These are phyloP conservation scores for Parazoanthus swiftii DNA, from an alignment of 92 coral and sea anemone genomes.

Conservation along the genomic window DNA sequence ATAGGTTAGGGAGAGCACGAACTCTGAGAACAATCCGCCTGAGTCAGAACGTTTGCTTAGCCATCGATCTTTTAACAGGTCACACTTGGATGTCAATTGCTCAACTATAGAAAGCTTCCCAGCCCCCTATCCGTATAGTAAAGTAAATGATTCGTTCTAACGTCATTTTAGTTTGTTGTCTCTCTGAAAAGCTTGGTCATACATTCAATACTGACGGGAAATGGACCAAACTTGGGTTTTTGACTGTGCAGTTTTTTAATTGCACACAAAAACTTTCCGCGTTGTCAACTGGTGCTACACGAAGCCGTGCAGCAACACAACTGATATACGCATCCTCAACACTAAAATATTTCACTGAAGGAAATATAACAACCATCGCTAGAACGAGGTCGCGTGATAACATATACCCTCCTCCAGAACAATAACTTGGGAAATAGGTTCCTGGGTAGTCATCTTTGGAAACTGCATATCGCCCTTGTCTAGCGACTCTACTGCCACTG, in stretches of 20 bases:
- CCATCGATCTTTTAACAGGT: too few relatives aligned
- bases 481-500: conserved; percentile 46
- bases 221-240: neutral
- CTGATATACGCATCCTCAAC: conserved; percentile 57
- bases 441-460: conserved; percentile 45
- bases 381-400: conserved; percentile 47
- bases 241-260: conserved; percentile 12
- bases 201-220: neutral
- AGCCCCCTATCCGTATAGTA: too few relatives aligned
- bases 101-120: too few relatives aligned
- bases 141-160: too few relatives aligned
- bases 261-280: conserved; percentile 38
- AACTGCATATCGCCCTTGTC: conserved; percentile 39
- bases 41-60: too few relatives aligned
- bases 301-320: conserved; percentile 35
- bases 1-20: too few relatives aligned
- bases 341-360: conserved; percentile 36
- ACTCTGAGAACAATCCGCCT: too few relatives aligned
- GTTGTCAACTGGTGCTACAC: conserved; percentile 34
- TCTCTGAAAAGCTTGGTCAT: neutral
- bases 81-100: too few relatives aligned
- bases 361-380: conserved; percentile 37
- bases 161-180: neutral
- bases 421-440: conserved; percentile 30
- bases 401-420: conserved; percentile 56